Conservation (phyloP, 2,797 vertebrate species). For the Galagoides demidoff region DNA sequence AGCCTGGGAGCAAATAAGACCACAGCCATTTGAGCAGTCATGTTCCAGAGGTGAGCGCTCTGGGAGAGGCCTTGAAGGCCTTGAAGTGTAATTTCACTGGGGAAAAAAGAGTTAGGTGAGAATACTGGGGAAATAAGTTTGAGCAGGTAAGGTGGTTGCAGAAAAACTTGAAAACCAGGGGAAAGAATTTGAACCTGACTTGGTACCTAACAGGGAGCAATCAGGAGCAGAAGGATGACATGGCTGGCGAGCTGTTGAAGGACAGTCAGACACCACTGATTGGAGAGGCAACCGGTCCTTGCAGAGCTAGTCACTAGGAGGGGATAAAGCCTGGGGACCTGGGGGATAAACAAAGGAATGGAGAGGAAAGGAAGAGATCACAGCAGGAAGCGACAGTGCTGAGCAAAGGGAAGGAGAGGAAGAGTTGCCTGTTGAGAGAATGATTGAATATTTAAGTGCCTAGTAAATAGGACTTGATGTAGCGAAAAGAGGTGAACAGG, state of each 20-base stretch:
- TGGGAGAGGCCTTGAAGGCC: not conserved
- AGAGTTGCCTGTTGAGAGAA: not conserved
- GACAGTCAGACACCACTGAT: rapidly evolving
- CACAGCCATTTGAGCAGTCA: not conserved
- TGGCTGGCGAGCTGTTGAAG: not conserved
- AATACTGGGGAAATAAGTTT: not conserved
- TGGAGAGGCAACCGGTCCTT: not conserved
- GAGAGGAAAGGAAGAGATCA: not conserved
- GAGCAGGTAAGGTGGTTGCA: not conserved
- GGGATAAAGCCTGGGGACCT: not conserved
- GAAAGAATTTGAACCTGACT: not conserved
- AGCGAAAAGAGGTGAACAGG: not conserved
- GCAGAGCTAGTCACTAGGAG: not conserved
- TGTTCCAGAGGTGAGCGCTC: not conserved
- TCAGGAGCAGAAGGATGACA: not conserved
- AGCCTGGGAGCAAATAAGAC: rapidly evolving
- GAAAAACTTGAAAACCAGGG: not conserved
- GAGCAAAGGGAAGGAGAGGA: not conserved
- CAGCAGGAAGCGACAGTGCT: not conserved
- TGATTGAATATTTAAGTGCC: not conserved
- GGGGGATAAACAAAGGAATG: not conserved
- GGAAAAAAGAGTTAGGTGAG: not conserved
- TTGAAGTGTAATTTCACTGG: not conserved
- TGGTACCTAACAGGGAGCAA: not conserved
- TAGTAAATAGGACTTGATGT: not conserved